A percentile compares a stretch with the other conserved stretches of the same genome.
These are phyloP conservation scores for Monochamus saltuarius DNA, from an alignment of 1,140 invertebrate genomes.

Conservation along the genomic window DNA sequence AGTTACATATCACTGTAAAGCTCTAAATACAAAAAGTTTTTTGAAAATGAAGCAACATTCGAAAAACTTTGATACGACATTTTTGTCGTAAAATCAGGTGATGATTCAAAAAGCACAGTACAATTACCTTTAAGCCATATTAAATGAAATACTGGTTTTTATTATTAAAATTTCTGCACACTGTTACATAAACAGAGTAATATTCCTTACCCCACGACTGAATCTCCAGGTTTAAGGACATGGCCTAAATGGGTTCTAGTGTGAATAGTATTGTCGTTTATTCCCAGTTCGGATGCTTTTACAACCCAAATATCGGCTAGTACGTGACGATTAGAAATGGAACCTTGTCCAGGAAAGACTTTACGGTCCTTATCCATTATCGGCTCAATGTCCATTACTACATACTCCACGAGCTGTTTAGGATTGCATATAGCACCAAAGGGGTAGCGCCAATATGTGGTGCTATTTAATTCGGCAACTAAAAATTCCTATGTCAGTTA, in stretches of 20 bases:
- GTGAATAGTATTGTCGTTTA: conserved; percentile 80
- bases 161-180: no score
- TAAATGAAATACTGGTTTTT: no score
- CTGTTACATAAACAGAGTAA: no score
- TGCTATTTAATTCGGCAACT: conserved; percentile 85
- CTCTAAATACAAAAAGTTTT: no score
- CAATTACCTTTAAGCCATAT: no score
- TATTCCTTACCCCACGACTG: conserved; percentile 77
- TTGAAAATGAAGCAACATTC: no score
- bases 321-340: conserved; percentile 82
- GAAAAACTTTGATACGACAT: no score
- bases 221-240: conserved; percentile 89
- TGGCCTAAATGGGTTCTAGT: conserved; percentile 93
- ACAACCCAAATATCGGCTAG: conserved; percentile 94
- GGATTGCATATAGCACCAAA: conserved; percentile 87
- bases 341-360: conserved; percentile 82
- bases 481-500: conserved; percentile 27
- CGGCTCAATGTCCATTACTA: conserved; percentile 92
- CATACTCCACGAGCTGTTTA: conserved; percentile 89
- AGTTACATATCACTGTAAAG: no score
- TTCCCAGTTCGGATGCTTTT: conserved; percentile 83
- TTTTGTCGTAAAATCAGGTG: no score
- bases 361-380: conserved; percentile 76
- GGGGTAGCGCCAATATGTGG: conserved; percentile 81
- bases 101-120: no score